Evolutionary conservation across 64 coral and sea anemone genomes (phyloP).

Genomic region (Actinia tenebrosa): DNA sequence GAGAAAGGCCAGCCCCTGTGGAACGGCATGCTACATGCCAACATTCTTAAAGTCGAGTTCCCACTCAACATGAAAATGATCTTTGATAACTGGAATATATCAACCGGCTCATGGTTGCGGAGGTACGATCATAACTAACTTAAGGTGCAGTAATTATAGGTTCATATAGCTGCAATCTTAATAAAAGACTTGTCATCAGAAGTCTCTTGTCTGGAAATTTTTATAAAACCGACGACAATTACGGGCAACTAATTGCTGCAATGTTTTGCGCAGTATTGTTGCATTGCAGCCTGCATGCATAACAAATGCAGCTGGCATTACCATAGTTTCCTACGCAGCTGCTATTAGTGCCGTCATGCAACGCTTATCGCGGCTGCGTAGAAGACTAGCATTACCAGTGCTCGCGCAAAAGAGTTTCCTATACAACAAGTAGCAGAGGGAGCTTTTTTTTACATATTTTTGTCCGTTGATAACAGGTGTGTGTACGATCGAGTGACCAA

Average conservation of each 20-base stretch:
- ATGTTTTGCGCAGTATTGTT: no score
- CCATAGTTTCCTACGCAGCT: neutral
- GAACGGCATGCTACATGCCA: constrained; percentile 43
- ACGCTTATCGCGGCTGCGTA: no score
- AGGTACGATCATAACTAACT: constrained; percentile 17
- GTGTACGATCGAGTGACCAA: constrained; percentile 69
- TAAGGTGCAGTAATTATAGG: no score
- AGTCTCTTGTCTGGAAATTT: no score
- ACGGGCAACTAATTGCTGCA: no score
- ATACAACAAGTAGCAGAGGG: neutral
- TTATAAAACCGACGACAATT: no score
- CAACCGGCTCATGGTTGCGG: constrained; percentile 63
- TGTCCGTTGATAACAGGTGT: constrained; percentile 24
- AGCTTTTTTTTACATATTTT: neutral
- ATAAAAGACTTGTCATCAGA: no score
- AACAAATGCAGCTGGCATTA: no score
- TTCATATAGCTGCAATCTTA: no score
- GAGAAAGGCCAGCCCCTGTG: constrained; percentile 41
- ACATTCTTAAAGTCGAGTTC: constrained; percentile 58
- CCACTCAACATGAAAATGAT: constrained; percentile 69
- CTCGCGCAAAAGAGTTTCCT: neutral
- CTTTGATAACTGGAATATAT: constrained; percentile 89
- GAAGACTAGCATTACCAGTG: neutral
- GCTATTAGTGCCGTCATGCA: no score
- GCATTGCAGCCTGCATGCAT: no score